Percentiles rank a stretch among this genome's conserved stretches.
Conservation (phyloP, 2,113 vertebrate genomes). For the Glaucidium brasilianum region DNA sequence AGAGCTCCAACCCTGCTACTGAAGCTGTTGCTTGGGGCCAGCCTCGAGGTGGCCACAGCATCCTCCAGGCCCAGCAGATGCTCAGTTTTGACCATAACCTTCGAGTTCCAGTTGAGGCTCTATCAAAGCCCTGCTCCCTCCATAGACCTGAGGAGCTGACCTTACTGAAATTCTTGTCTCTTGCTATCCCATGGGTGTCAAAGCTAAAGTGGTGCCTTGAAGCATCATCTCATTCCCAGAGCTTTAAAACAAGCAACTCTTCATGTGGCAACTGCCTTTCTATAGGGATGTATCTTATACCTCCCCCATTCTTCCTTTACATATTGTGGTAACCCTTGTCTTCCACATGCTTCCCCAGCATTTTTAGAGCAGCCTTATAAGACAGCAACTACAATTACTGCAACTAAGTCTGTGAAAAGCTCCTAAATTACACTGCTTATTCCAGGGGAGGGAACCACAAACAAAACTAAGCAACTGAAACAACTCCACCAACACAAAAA, state of each 20-base stretch:
- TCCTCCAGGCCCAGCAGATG: not conserved
- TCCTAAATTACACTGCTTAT: not conserved
- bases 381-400: not conserved
- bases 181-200: accelerated
- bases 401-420: not conserved
- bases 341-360: not conserved
- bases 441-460: not conserved
- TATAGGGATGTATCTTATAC: accelerated
- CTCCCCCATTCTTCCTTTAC: not conserved
- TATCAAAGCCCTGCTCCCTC: not conserved
- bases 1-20: too few species aligned
- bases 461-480: not conserved
- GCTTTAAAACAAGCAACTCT: not conserved
- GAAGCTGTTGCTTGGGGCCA: not conserved
- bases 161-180: not conserved
- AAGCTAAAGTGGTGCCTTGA: not conserved
- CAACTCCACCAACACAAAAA: not conserved
- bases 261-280: not conserved
- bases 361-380: not conserved
- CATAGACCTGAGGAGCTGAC: not conserved
- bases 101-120: not conserved
- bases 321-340: not conserved
- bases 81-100: not conserved
- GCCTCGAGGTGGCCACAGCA: not conserved
- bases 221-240: not conserved